Base-by-base conservation (phyloP, 1,140 invertebrate species). In the Zaprionus taronus region DNA sequence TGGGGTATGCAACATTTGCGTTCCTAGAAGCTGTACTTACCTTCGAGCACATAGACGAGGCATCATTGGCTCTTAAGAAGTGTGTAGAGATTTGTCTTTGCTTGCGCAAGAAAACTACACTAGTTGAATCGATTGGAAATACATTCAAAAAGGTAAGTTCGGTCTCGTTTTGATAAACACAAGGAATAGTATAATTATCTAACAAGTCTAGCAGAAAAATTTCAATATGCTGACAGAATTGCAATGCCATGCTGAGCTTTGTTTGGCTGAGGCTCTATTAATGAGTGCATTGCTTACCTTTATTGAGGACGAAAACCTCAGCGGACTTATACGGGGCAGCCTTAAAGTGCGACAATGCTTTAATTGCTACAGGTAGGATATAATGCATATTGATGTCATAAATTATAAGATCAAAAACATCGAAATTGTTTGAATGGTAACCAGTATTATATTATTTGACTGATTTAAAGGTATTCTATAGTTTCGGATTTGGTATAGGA, bases 211-310 rank as follows among this genome's bases (percentile, higher is more conserved):
- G 31, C 81, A 95, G 93, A 93, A 95, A 14, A 97, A 97, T 92
- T 98, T 97, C 77, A 95, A 96, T 86, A 86, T 93, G 44, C 97
- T 97, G 76, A 96, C 97, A 20, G 94, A 95, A 72, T 95, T 96
- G 92, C 97, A 99, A 94, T 96, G 98, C 20, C 98, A 99, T 94
- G 98, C 98, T 2, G 98, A 99, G 92, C 93, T 99, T 26, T 98
- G 97, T 91, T 98, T 98, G 93, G 98, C 98, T 15, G 98, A 99
- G 93, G 96, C 96, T 41, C 94, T 99, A 9, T 93, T 99, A 28
- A 93, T 99, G 22, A 96, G 97, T 84, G 97, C 98, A 2, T 94
- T 99, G 85, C 94, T 99, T 44, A 97, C 97, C 12, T 98, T 99
- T 92, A 96, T 99, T 83, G 98, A 99, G 89, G 98, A 99, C 31